A percentile compares a stretch with the other conserved stretches of the same genome.
These are phyloP conservation scores for Oceanites oceanicus DNA, from an alignment of 2,113 vertebrate species.

Conservation along the genomic window DNA sequence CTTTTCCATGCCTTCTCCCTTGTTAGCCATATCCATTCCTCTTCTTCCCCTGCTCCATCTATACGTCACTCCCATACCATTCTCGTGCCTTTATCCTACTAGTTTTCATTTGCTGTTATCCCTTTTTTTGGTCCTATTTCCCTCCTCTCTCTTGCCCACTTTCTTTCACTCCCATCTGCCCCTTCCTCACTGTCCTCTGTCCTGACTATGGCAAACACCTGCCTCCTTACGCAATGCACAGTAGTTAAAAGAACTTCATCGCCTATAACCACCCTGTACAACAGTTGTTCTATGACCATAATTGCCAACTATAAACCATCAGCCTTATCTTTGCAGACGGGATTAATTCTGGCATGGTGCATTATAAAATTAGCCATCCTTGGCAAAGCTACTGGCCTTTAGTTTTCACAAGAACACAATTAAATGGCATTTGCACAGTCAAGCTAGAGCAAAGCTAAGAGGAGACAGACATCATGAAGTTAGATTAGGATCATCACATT, in stretches of 20 bases:
- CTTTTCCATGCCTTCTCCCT: neutral
- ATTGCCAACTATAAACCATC: neutral
- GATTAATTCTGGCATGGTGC: neutral
- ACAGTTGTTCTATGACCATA: neutral
- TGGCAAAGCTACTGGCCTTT: conserved; percentile 7
- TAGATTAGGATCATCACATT: neutral
- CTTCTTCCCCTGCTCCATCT: neutral
- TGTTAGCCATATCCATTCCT: neutral
- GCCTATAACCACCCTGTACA: neutral
- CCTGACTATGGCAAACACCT: neutral
- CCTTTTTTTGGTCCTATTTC: neutral
- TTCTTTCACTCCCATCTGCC: neutral
- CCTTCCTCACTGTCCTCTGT: neutral
- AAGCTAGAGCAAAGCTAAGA: conserved; percentile 20
- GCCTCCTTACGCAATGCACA: neutral
- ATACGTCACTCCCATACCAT: neutral
- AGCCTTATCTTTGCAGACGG: neutral
- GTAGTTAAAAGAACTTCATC: neutral
- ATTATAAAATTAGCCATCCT: conserved; percentile 29
- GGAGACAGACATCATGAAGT: conserved; percentile 2
- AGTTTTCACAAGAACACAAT: conserved; percentile 21
- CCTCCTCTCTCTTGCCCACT: neutral
- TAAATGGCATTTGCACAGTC: conserved; percentile 31
- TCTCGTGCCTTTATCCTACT: neutral
- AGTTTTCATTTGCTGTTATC: neutral